Base-by-base conservation (phyloP, 2,888 invertebrate species). In the Xanthostigma xanthostigma region DNA sequence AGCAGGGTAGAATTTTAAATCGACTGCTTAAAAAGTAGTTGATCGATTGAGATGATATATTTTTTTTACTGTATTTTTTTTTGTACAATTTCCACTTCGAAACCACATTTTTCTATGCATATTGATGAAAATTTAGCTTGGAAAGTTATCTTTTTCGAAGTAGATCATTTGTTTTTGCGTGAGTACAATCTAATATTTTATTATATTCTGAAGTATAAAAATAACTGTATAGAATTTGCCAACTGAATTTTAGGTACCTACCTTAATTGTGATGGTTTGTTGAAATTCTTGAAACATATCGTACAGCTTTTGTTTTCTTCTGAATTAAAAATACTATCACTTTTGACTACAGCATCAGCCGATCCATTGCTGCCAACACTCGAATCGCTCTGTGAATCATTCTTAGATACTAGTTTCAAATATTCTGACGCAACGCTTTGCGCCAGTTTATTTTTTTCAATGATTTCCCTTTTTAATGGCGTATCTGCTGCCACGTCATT, bases 281-380 rank as follows among this genome's bases (percentile, higher is more conserved):
- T 86, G 69, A 96, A 96, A 47, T 84, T 84, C 68, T 94, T 93
- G 56, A 85, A 82, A 69, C 96, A 96, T 60, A 94, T 84, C 49
- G 62, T 62, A 53, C 68, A 68, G 53, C 64, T 67, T 53, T 66
- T 67, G 53, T 64, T 67, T 49, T 68, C 68, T 54, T 68, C 67
- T 3, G 65, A 60, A 50, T 67, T 67, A n/a, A 63, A 66, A 42
- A 68, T 64, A 44, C 67, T 53, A 43, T 68, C 67, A 49, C 63
- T 65, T 44, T 65, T 64, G 41, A 54, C 58, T 9, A 14, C 38
- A 44, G 41, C 39, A 43, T 45, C 44, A 41, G 17, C 45, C 41
- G 42, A 51, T 17, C 48, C 48, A 35, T 52, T 52, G 27, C 50
- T 45, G n/a, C 45, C 45, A 14, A 17, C 45, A 45, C 45, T 45